Evolutionary conservation across 2,888 invertebrate species (phyloP), one percentile per base, ranked within the genome.

Genomic region (Cerceris ruficornis): DNA sequence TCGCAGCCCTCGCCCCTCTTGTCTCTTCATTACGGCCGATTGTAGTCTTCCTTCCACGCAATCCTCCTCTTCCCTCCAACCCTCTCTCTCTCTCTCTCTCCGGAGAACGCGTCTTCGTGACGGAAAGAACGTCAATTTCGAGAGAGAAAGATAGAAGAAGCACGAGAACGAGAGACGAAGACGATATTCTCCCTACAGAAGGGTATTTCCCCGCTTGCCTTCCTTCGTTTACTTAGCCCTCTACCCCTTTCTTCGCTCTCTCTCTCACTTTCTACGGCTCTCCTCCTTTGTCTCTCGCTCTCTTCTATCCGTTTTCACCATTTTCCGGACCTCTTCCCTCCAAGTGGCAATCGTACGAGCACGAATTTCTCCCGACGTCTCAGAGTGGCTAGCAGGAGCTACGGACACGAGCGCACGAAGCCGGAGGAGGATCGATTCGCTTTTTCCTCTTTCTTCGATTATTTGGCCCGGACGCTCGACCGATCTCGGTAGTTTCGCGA

Each of bases 291-390:
- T 28, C 50, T 57, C 41, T 14, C 39, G 39, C 41, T 8, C 41
- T 58, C n/a, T 46, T n/a, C 15, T n/a, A 15, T 11, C 8, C 55
- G 15, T 17, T 39, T 13, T 14, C 52, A 8, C 8, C 46, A 46
- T 28, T 4, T 28, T 28, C 42, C 42, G 15, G 14, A 11, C 17
- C 2, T 46, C 46, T 46, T n/a, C 50, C 73, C 39, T 6, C 9
- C 14, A 7, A 14, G 28, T 11, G n/a, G 13, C 15, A 76, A 77
- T 70, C 64, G 59, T 39, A 71, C 77, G 84, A 77, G 82, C 81
- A 70, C 83, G 81, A 87, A 85, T 85, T 85, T 87, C 85, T 82
- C 84, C 82, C 82, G 82, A 81, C 77, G 80, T 80, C 80, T 79
- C 76, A 65, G 82, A 74, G 84, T 75, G 80, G 81, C 84, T 87